Percentiles rank a stretch among this genome's conserved stretches.
These are phyloP conservation scores for Adoxophyes honmai DNA, from an alignment of 1,140 invertebrate genomes.

Conservation along the genomic window DNA sequence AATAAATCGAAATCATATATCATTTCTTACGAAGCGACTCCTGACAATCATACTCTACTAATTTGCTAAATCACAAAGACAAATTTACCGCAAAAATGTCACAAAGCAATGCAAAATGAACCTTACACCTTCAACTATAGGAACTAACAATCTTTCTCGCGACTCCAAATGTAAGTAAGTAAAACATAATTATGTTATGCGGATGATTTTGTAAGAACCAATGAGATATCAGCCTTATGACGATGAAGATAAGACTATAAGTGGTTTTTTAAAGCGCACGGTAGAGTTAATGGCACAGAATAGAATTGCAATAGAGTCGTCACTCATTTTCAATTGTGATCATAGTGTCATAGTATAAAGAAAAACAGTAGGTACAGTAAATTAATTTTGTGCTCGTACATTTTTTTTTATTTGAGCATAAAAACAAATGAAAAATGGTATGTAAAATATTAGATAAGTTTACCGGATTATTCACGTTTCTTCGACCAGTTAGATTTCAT, in stretches of 20 bases:
- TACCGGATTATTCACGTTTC: too few relatives aligned
- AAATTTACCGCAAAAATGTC: not conserved
- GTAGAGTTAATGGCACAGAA: not conserved
- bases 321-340: constrained; percentile 6
- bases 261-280: not conserved
- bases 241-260: not conserved
- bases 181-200: not conserved
- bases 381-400: too few relatives aligned
- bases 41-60: constrained; percentile 9
- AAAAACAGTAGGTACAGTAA: not conserved
- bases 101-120: not conserved
- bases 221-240: not conserved
- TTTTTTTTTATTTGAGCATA: too few relatives aligned
- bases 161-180: not conserved
- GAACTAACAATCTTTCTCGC: not conserved
- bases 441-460: too few relatives aligned
- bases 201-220: not conserved
- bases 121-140: not conserved
- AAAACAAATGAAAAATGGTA: too few relatives aligned
- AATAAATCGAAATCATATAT: not conserved
- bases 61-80: not conserved
- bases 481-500: too few relatives aligned
- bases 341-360: not conserved
- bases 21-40: constrained; percentile 1
- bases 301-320: constrained; percentile 12